A percentile compares a stretch with the other conserved stretches of the same genome.
phyloP scores from a whole-genome alignment of 1,140 invertebrate genomes.

The Papilio glaucus region DNA sequence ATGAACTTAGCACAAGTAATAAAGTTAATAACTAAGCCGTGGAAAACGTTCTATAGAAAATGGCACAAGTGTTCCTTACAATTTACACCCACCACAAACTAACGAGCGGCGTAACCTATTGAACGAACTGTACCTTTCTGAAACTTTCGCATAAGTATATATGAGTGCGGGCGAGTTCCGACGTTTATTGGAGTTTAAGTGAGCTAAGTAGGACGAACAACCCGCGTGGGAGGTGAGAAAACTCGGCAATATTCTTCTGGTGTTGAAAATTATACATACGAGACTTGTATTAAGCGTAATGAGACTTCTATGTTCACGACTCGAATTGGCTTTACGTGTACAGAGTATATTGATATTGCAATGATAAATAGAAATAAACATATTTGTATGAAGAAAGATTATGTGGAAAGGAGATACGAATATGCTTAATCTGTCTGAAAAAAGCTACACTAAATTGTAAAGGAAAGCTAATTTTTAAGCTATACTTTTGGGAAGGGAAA shows the following conservation, averaged over 20 bases:
- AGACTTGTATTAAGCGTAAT: not conserved
- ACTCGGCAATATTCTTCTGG: not conserved
- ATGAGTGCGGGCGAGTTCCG: constrained; percentile 8
- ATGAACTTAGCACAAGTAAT: not conserved
- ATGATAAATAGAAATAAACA: not conserved
- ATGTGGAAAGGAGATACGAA: too few relatives aligned
- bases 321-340: not conserved
- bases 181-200: constrained; percentile 23
- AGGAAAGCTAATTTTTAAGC: too few relatives aligned
- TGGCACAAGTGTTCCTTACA: not conserved
- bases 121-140: constrained; percentile 1
- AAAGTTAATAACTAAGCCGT: constrained; percentile 2
- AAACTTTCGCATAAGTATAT: constrained; percentile 3
- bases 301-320: not conserved
- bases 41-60: not conserved
- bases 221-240: not conserved
- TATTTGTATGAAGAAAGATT: too few relatives aligned
- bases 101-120: not conserved
- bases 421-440: too few relatives aligned
- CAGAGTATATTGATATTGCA: not conserved
- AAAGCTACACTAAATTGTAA: too few relatives aligned
- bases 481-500: too few relatives aligned
- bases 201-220: not conserved
- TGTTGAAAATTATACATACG: not conserved
- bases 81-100: not conserved